phyloP scores from a whole-genome alignment of 2,888 invertebrate species.

The Omphaloscelis lunosa region DNA sequence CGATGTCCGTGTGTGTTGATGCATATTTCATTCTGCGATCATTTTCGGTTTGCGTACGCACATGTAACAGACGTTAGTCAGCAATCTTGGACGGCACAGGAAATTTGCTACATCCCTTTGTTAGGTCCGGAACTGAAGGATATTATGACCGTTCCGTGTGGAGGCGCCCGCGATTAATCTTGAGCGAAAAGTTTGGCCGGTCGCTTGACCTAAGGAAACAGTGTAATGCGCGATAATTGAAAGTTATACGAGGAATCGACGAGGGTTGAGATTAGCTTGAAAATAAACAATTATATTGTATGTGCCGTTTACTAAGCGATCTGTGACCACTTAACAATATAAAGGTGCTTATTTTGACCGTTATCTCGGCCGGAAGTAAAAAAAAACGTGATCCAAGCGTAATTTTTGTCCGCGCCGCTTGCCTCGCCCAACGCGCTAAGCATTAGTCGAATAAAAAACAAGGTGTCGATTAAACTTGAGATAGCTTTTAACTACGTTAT shows the following conservation, averaged over 20 bases:
- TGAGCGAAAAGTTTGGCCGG: slow-evolving; percentile 76
- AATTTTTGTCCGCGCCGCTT: slow-evolving; percentile 82
- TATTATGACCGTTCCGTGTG: slow-evolving; percentile 82
- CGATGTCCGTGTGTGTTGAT: slow-evolving; percentile 73
- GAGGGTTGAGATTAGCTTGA: slow-evolving; percentile 72
- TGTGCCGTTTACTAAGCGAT: slow-evolving; percentile 80
- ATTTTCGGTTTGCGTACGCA: slow-evolving; percentile 71
- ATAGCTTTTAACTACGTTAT: slow-evolving; percentile 84
- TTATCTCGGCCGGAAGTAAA: slow-evolving; percentile 88
- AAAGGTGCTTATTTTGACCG: slow-evolving; percentile 86
- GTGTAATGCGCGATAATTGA: slow-evolving; percentile 86
- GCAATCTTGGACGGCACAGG: slow-evolving; percentile 78
- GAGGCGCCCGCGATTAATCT: slow-evolving; percentile 81
- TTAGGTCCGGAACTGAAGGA: slow-evolving; percentile 82
- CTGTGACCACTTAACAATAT: slow-evolving; percentile 83
- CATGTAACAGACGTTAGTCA: slow-evolving; percentile 80
- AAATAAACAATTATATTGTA: slow-evolving; percentile 77
- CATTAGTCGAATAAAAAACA: slow-evolving; percentile 86
- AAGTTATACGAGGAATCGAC: slow-evolving; percentile 74
- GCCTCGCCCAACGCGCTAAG: slow-evolving; percentile 76
- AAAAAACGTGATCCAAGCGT: slow-evolving; percentile 84
- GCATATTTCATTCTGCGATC: slow-evolving; percentile 78
- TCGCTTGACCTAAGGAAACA: slow-evolving; percentile 80
- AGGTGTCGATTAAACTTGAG: slow-evolving; percentile 86
- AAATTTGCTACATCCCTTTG: slow-evolving; percentile 83